phyloP scores from a whole-genome alignment of 2,113 vertebrate genomes.

The Pachyramphus minor region DNA sequence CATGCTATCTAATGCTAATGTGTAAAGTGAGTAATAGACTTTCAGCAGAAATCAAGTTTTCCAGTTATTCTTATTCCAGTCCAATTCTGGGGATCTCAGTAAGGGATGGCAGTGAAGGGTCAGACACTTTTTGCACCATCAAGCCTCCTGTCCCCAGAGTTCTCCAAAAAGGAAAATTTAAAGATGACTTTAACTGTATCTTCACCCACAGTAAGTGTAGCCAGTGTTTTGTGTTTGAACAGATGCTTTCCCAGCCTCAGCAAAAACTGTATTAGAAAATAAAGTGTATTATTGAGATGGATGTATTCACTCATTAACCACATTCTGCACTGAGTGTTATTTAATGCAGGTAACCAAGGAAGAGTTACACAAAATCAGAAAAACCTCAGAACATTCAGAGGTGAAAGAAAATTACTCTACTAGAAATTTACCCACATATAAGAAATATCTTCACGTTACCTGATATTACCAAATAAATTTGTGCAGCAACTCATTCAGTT shows the following conservation, averaged over 20 bases:
- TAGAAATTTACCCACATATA: background rate
- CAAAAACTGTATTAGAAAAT: background rate
- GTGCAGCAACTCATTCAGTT: background rate
- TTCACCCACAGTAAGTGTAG: background rate
- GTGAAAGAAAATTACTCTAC: background rate
- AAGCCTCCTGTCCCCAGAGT: background rate
- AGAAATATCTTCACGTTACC: background rate
- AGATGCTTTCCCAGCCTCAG: background rate
- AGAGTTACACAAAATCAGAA: background rate
- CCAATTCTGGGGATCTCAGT: background rate
- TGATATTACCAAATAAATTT: background rate
- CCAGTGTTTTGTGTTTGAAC: background rate
- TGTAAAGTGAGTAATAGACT: constrained; percentile 15
- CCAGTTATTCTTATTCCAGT: background rate
- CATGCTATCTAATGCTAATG: constrained; percentile 7
- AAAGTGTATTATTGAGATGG: background rate
- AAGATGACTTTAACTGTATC: background rate
- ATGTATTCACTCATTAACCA: background rate
- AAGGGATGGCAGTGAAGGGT: background rate
- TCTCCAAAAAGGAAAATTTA: background rate
- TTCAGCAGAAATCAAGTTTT: background rate
- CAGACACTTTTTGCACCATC: background rate
- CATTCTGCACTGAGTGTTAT: background rate
- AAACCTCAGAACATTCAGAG: background rate
- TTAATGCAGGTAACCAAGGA: background rate